Evolutionary conservation across 2,888 invertebrate genomes (phyloP).

Genomic region (Dexiosoma caninum): DNA sequence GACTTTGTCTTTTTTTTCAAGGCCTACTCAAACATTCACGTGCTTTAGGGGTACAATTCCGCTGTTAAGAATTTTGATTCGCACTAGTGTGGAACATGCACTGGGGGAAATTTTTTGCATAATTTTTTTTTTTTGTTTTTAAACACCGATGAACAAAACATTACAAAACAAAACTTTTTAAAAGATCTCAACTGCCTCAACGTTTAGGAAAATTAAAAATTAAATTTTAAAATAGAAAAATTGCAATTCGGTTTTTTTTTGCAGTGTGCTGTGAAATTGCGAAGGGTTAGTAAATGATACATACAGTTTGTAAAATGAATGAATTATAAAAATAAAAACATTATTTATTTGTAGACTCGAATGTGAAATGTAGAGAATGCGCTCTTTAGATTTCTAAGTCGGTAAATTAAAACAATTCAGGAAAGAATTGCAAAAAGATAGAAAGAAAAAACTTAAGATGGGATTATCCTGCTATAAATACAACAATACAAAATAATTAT

Average conservation of each 20-base stretch:
- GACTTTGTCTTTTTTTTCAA: no score
- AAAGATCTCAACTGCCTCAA: background rate
- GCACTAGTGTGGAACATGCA: no score
- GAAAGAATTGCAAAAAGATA: background rate
- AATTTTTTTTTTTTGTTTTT: background rate
- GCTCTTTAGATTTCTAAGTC: constrained; percentile 22
- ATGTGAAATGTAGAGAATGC: background rate
- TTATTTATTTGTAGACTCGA: no score
- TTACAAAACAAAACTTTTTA: constrained; percentile 9
- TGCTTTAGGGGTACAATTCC: no score
- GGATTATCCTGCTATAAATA: constrained; percentile 45
- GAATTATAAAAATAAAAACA: no score
- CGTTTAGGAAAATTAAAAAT: background rate
- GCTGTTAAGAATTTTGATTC: no score
- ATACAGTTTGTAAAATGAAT: background rate
- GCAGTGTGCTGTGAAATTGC: background rate
- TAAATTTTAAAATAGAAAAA: background rate
- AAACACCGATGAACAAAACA: background rate
- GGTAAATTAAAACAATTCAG: constrained; percentile 28
- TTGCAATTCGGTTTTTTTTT: background rate
- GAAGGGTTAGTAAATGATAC: constrained; percentile 16
- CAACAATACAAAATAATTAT: background rate
- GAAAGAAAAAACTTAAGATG: constrained; percentile 24
- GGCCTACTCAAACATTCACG: no score
- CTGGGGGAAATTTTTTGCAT: background rate